These are phyloP conservation scores for Schizaphis graminum DNA, from an alignment of 2,888 invertebrate species.

Conservation along the genomic window DNA sequence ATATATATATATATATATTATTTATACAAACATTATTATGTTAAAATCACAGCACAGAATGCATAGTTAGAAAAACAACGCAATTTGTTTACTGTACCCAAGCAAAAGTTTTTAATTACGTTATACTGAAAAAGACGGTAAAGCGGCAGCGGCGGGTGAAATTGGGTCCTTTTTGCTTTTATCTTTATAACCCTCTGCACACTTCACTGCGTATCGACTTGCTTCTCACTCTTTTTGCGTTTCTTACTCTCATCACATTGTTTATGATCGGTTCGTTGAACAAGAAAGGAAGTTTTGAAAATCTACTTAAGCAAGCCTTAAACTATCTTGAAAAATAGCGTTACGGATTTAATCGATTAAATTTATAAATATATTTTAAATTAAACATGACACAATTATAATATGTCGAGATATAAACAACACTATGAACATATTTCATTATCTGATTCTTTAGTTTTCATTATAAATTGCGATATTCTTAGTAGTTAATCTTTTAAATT, in stretches of 20 bases:
- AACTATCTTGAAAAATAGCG: constrained; percentile 19
- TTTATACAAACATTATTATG: constrained; percentile 17
- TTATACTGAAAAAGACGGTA: constrained; percentile 49
- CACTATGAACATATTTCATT: background rate
- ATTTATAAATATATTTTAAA: background rate
- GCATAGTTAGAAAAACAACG: constrained; percentile 43
- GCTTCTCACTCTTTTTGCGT: constrained; percentile 3
- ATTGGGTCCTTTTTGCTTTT: constrained; percentile 63
- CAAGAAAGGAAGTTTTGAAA: constrained; percentile 30
- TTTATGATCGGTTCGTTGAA: constrained; percentile 40
- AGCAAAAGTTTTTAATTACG: constrained; percentile 62
- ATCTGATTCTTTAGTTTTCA: background rate
- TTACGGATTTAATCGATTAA: background rate
- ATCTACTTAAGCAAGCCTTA: constrained; percentile 32
- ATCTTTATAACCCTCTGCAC: constrained; percentile 52
- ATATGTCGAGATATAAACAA: background rate
- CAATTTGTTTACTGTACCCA: constrained; percentile 55
- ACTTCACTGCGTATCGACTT: background rate
- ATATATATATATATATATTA: background rate
- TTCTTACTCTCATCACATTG: constrained; percentile 40
- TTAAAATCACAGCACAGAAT: background rate
- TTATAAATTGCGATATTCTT: background rate
- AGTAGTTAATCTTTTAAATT: background rate
- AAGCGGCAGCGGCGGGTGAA: constrained; percentile 26
- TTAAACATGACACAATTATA: background rate